A percentile compares a stretch with the other conserved stretches of the same genome.
These are phyloP conservation scores for Teleopsis dalmanni DNA, from an alignment of 1,140 invertebrate genomes.

Conservation along the genomic window DNA sequence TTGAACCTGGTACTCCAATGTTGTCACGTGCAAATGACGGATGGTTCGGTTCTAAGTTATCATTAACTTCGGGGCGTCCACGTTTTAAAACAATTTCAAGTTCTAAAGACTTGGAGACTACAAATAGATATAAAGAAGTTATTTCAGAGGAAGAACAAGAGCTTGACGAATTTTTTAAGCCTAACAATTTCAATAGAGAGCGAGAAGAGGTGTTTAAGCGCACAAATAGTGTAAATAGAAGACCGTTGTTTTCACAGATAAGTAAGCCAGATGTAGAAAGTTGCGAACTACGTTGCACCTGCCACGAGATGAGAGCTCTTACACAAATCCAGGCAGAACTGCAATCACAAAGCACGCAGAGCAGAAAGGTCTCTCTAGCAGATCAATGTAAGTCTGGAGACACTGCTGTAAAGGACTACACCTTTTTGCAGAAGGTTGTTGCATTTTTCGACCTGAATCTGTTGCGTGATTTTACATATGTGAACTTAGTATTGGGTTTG, in stretches of 20 bases:
- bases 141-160: slow-evolving; percentile 19
- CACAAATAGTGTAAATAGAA: background rate
- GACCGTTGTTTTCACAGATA: background rate
- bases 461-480: slow-evolving; percentile 56
- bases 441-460: slow-evolving; percentile 61
- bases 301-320: slow-evolving; percentile 21
- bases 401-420: slow-evolving; percentile 35
- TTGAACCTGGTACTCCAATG: slow-evolving; percentile 57
- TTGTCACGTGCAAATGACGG: slow-evolving; percentile 58
- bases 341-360: background rate
- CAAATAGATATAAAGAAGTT: slow-evolving; percentile 22
- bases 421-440: slow-evolving; percentile 47
- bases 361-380: slow-evolving; percentile 14
- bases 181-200: slow-evolving; percentile 35
- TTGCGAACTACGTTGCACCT: slow-evolving; percentile 22
- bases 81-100: slow-evolving; percentile 37
- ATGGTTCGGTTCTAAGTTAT: slow-evolving; percentile 49
- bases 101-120: slow-evolving; percentile 30
- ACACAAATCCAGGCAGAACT: slow-evolving; percentile 9
- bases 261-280: background rate
- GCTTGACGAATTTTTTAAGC: slow-evolving; percentile 22
- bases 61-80: slow-evolving; percentile 22
- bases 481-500: slow-evolving; percentile 60
- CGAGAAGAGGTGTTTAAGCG: slow-evolving; percentile 22
- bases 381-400: slow-evolving; percentile 17